phyloP scores from a whole-genome alignment of 2,113 vertebrate genomes.

The Mustela nigripes region DNA sequence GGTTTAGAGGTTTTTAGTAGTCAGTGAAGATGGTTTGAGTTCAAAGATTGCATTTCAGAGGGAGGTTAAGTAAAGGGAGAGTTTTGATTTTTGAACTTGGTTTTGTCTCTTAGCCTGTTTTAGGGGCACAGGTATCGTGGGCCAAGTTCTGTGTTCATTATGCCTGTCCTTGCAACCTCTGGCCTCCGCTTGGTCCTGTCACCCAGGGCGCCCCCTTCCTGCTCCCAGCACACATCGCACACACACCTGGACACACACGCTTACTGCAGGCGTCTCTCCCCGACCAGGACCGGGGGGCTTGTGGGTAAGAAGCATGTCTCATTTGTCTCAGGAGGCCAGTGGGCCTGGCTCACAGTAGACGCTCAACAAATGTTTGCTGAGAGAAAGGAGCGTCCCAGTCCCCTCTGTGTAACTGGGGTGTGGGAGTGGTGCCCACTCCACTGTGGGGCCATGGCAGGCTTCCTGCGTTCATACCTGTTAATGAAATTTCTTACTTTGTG shows the following conservation, averaged over 20 bases:
- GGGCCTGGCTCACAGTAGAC: not conserved
- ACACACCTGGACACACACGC: not conserved
- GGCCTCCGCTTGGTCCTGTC: not conserved
- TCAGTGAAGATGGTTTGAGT: constrained; percentile 11
- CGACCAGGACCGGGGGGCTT: not conserved
- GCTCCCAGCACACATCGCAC: not conserved
- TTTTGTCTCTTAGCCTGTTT: not conserved
- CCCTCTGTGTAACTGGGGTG: not conserved
- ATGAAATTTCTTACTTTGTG: not conserved
- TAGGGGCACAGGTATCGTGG: not conserved
- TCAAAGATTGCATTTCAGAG: constrained; percentile 11
- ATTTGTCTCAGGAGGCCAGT: not conserved
- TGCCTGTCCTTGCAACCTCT: not conserved
- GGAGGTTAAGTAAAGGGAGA: not conserved
- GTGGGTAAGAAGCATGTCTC: not conserved
- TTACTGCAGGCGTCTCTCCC: accelerated
- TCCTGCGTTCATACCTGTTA: not conserved
- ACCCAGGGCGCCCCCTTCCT: not conserved
- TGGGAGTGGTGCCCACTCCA: not conserved
- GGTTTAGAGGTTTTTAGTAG: not conserved
- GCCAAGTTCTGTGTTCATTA: not conserved
- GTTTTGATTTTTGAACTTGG: not conserved
- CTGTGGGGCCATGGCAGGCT: not conserved
- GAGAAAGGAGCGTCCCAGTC: not conserved
- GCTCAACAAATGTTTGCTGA: not conserved